A percentile compares a stretch with the other conserved stretches of the same genome.
phyloP scores from a whole-genome alignment of 2,797 vertebrate species.

The Myiothlypis coronata region DNA sequence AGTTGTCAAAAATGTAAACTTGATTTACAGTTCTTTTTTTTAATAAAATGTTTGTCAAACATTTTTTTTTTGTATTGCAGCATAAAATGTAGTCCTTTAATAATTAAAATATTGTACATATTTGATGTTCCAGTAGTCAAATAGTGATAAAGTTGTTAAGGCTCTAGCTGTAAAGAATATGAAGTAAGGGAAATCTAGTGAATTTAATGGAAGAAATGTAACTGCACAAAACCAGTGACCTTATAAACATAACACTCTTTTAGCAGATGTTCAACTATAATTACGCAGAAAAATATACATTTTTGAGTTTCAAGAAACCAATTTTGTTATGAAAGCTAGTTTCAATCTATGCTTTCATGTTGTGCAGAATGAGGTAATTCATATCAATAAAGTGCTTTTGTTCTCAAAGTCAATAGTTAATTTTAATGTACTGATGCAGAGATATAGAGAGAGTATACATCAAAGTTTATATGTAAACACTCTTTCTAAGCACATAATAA shows the following conservation, averaged over 20 bases:
- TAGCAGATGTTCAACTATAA: neutral
- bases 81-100: neutral
- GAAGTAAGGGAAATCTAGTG: neutral
- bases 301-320: neutral
- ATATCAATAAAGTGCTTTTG: slow-evolving; percentile 8
- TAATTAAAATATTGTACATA: neutral
- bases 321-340: neutral
- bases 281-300: neutral
- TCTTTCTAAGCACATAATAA: slow-evolving; percentile 25
- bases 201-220: neutral
- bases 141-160: neutral
- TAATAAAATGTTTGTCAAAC: neutral
- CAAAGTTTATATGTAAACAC: slow-evolving; percentile 39
- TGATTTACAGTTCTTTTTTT: neutral
- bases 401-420: slow-evolving; percentile 40
- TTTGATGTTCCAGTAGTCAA: neutral
- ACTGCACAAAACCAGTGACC: neutral
- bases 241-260: neutral
- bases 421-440: slow-evolving; percentile 18
- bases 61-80: neutral
- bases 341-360: neutral
- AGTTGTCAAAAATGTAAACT: neutral
- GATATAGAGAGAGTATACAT: slow-evolving; percentile 9
- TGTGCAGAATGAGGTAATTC: neutral
- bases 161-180: neutral